These are phyloP conservation scores for Buathra laborator DNA, from an alignment of 2,888 invertebrate species.

Conservation along the genomic window DNA sequence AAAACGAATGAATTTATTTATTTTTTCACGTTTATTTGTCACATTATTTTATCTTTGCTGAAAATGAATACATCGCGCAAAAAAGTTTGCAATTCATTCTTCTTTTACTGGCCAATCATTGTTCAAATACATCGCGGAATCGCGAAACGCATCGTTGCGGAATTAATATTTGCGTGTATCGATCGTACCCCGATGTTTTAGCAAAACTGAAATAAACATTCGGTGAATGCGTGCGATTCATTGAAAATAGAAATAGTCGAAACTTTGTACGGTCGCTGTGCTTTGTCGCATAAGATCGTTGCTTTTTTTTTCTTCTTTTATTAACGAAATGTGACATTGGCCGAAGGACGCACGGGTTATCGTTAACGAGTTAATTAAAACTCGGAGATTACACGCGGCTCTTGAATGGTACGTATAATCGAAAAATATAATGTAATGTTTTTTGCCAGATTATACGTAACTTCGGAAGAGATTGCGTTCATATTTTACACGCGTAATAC, in stretches of 20 bases:
- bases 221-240: neutral
- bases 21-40: too few relatives aligned
- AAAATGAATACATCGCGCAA: too few relatives aligned
- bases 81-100: neutral
- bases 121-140: neutral
- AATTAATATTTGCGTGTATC: neutral
- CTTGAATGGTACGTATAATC: neutral
- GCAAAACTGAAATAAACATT: neutral
- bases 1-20: too few relatives aligned
- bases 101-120: neutral
- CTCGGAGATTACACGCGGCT: neutral
- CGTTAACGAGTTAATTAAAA: constrained; percentile 1
- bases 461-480: neutral
- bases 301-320: too few relatives aligned
- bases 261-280: too few relatives aligned
- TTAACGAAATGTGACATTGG: neutral
- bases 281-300: too few relatives aligned
- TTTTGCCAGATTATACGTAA: neutral
- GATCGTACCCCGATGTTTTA: constrained; percentile 1
- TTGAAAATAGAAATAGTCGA: neutral
- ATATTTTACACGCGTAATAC: too few relatives aligned
- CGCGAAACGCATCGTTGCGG: neutral
- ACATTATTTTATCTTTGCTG: too few relatives aligned
- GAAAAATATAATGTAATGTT: neutral
- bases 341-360: neutral